phyloP scores from a whole-genome alignment of 1,140 invertebrate genomes.

The Ceratina australensis region DNA sequence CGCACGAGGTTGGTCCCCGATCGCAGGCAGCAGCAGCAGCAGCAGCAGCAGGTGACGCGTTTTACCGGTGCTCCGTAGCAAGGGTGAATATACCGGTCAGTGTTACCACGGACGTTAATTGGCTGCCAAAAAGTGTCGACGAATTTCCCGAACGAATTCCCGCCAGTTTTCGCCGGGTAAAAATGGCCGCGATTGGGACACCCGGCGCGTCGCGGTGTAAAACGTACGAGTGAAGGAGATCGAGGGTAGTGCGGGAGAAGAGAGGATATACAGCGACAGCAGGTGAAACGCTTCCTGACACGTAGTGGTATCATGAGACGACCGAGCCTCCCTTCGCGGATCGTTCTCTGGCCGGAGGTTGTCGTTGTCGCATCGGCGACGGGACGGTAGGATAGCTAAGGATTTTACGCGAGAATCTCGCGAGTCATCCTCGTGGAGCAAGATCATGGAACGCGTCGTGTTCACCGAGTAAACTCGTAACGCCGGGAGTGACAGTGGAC shows the following conservation, averaged over 20 bases:
- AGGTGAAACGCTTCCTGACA: background rate
- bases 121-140: background rate
- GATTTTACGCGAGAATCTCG: background rate
- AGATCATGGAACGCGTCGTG: constrained; percentile 21
- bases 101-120: too few relatives aligned
- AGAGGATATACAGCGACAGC: background rate
- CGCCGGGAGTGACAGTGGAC: constrained; percentile 18
- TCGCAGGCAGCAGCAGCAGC: too few relatives aligned
- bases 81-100: too few relatives aligned
- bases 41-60: background rate
- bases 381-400: background rate
- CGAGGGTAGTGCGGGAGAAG: too few relatives aligned
- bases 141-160: constrained; percentile 35
- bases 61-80: background rate
- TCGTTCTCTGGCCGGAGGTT: background rate
- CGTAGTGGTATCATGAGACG: constrained; percentile 4
- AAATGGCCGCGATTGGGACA: constrained; percentile 34
- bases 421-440: constrained; percentile 13
- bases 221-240: constrained; percentile 20
- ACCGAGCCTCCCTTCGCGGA: background rate
- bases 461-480: background rate
- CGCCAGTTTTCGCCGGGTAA: constrained; percentile 38
- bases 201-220: background rate
- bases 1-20: background rate
- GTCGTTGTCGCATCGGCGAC: background rate